A percentile compares a stretch with the other conserved stretches of the same genome.
Evolutionary conservation across 2,797 vertebrate genomes (phyloP).

Genomic region (Peromyscus aztecus): DNA sequence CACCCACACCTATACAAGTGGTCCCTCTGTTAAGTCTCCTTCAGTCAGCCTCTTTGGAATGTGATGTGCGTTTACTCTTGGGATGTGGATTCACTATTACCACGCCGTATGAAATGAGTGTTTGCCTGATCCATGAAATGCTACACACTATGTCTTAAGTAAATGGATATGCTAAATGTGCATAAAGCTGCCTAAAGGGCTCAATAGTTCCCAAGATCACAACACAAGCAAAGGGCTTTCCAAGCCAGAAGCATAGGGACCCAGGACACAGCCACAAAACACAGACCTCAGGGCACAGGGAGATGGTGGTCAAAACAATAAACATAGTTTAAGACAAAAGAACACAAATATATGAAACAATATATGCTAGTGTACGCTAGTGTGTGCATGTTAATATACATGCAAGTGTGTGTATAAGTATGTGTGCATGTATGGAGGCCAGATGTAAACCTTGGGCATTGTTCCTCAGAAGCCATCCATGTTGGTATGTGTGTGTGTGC

Average conservation of each 20-base stretch:
- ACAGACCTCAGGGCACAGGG: background rate
- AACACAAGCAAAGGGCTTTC: background rate
- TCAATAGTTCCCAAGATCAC: background rate
- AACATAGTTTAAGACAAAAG: background rate
- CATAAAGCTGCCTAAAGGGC: background rate
- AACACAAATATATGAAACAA: background rate
- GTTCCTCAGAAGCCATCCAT: background rate
- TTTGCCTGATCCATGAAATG: background rate
- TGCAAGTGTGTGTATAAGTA: background rate
- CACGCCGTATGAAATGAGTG: background rate
- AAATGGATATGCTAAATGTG: background rate
- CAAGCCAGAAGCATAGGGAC: accelerated
- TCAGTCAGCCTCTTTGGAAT: background rate
- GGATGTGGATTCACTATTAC: background rate
- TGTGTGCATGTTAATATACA: background rate
- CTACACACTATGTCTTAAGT: background rate
- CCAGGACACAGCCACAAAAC: background rate
- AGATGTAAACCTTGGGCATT: background rate
- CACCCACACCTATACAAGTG: background rate
- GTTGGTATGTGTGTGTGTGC: background rate
- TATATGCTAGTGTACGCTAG: background rate
- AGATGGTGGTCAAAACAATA: background rate
- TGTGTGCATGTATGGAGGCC: background rate
- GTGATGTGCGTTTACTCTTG: background rate
- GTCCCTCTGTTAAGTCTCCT: background rate